These are phyloP conservation scores for Cranoglanis bouderius DNA, from an alignment of 2,113 vertebrate species.

Conservation along the genomic window DNA sequence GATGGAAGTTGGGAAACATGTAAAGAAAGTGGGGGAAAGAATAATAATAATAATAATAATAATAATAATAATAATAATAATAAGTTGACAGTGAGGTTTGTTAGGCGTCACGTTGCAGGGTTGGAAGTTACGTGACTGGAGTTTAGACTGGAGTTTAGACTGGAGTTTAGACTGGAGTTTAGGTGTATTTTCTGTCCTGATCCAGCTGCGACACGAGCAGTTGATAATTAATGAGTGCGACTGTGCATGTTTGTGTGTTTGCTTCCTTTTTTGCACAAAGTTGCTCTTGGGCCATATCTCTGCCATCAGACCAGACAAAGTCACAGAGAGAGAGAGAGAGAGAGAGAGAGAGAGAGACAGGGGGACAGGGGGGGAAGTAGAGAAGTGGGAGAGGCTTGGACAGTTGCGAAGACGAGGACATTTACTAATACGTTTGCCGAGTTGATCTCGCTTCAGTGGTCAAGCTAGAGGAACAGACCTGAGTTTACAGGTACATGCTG, in stretches of 20 bases:
- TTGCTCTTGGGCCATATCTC: constrained; percentile 72
- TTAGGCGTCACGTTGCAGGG: constrained; percentile 39
- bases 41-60: not conserved
- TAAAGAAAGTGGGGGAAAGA: too few species aligned
- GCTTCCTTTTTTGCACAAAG: constrained; percentile 75
- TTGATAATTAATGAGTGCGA: constrained; percentile 72
- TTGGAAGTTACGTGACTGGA: constrained; percentile 26
- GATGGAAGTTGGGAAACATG: constrained; percentile 3
- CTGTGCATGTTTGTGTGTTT: constrained; percentile 71
- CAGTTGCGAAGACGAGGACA: constrained; percentile 28
- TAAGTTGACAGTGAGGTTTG: not conserved
- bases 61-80: not conserved
- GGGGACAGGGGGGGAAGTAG: constrained; percentile 33
- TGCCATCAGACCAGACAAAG: constrained; percentile 44
- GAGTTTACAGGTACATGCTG: constrained; percentile 36
- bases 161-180: constrained; percentile 38
- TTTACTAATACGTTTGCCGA: constrained; percentile 3
- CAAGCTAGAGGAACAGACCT: constrained; percentile 20
- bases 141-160: constrained; percentile 42
- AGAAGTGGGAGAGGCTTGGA: constrained; percentile 34
- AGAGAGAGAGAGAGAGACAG: constrained; percentile 33
- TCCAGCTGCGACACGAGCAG: constrained; percentile 19
- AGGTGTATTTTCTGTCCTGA: constrained; percentile 41
- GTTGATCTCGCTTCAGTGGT: constrained; percentile 20
- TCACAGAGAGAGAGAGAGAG: constrained; percentile 19